Evolutionary conservation across 2,797 vertebrate genomes (phyloP).

Genomic region (Phoeniculus purpureus): DNA sequence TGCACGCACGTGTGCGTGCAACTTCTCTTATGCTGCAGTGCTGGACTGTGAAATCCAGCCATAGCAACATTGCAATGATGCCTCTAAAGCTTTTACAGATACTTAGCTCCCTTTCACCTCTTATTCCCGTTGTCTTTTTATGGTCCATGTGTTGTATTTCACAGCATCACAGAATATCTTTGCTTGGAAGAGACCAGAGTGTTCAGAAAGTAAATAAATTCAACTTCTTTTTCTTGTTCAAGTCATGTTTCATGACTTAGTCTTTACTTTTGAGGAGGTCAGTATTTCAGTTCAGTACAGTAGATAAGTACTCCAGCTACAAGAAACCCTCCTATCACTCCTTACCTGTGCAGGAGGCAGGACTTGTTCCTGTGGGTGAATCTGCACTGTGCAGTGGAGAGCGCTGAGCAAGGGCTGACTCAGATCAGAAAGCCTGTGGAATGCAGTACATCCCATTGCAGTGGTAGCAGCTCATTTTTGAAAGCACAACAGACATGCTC

Average conservation of each 20-base stretch:
- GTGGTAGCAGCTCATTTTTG: neutral
- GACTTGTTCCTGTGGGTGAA: neutral
- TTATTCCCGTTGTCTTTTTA: neutral
- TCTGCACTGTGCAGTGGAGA: neutral
- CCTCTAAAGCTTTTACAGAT: neutral
- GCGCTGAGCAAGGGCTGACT: neutral
- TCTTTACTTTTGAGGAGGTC: neutral
- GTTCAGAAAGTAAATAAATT: neutral
- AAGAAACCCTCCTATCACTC: neutral
- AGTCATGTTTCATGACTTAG: neutral
- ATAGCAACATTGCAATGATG: neutral
- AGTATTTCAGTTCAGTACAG: neutral
- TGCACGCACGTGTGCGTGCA: no score
- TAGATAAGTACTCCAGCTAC: neutral
- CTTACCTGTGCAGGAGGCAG: neutral
- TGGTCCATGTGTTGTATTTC: neutral
- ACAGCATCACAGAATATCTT: no score
- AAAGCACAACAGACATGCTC: neutral
- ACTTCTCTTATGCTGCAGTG: neutral
- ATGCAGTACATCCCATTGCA: neutral
- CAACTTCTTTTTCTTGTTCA: neutral
- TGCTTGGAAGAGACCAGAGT: no score
- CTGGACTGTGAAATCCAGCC: neutral
- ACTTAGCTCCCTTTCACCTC: neutral
- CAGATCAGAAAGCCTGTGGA: accelerated